A percentile compares a stretch with the other conserved stretches of the same genome.
Conservation (phyloP, 2,113 vertebrate species). For the Chauna torquata region DNA sequence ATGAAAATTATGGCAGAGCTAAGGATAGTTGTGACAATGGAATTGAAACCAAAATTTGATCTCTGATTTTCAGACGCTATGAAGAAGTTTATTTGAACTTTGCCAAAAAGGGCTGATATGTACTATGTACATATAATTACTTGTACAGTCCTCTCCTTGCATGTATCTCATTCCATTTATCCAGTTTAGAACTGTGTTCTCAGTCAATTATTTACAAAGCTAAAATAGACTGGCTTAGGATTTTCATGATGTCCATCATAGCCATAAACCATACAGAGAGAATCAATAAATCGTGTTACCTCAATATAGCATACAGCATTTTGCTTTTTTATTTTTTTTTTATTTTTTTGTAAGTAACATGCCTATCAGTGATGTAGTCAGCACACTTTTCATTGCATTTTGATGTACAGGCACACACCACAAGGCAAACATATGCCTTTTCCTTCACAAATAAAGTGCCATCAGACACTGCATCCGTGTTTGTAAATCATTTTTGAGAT, state of each 20-base stretch:
- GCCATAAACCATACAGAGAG: neutral
- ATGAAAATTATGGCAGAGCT: slow-evolving; percentile 30
- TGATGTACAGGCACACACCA: neutral
- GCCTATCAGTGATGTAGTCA: neutral
- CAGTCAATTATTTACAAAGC: slow-evolving; percentile 19
- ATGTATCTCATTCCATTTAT: neutral
- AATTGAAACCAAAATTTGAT: slow-evolving; percentile 8
- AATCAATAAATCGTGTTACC: slow-evolving; percentile 30
- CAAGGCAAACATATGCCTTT: slow-evolving; percentile 56
- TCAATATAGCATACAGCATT: neutral
- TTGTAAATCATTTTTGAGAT: slow-evolving; percentile 19
- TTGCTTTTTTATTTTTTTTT: neutral
- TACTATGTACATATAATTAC: neutral
- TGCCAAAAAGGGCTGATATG: neutral
- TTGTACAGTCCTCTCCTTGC: neutral
- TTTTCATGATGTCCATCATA: slow-evolving; percentile 24
- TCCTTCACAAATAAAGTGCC: slow-evolving; percentile 30
- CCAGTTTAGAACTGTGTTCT: neutral
- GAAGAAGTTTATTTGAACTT: neutral
- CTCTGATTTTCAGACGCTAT: neutral
- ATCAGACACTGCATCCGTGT: neutral
- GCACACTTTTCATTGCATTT: neutral
- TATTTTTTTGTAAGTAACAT: neutral
- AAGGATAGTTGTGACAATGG: neutral
- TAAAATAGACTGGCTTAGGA: neutral